phyloP scores from a whole-genome alignment of 2,797 vertebrate species.

The Eulemur rubriventer region DNA sequence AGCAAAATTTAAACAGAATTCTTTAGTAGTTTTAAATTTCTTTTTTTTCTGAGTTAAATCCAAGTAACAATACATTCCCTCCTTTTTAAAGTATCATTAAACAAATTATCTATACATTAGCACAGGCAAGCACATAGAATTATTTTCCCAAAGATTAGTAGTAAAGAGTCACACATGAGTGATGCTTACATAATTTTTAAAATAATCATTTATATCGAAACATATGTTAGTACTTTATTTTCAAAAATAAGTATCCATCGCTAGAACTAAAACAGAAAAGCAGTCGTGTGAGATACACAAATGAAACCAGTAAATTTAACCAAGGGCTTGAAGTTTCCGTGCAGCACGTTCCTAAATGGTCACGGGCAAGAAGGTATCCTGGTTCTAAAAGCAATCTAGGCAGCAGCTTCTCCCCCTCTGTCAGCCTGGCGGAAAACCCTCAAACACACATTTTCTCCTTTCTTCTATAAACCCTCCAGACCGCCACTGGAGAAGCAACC shows the following conservation, averaged over 20 bases:
- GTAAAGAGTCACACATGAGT: not conserved
- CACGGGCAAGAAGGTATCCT: not conserved
- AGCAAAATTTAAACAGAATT: not conserved
- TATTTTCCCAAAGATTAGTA: not conserved
- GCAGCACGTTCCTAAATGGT: not conserved
- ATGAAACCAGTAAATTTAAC: not conserved
- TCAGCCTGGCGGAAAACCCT: fast-evolving
- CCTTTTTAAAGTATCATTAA: not conserved
- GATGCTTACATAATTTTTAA: not conserved
- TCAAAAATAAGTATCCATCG: not conserved
- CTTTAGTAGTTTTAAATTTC: not conserved
- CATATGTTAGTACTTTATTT: not conserved
- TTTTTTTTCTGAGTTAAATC: not conserved
- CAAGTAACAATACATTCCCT: not conserved
- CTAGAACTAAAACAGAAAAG: not conserved
- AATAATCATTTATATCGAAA: not conserved
- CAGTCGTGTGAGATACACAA: too few relatives aligned
- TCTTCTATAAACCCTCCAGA: fast-evolving
- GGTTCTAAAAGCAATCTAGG: too few relatives aligned
- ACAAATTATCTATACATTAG: not conserved
- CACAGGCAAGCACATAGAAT: not conserved
- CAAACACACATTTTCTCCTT: fast-evolving
- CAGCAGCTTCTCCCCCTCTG: not conserved
- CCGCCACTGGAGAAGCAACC: fast-evolving
- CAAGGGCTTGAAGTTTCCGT: not conserved